Conservation (phyloP, 2,888 invertebrate species). For the Pandemis cinnamomeana region DNA sequence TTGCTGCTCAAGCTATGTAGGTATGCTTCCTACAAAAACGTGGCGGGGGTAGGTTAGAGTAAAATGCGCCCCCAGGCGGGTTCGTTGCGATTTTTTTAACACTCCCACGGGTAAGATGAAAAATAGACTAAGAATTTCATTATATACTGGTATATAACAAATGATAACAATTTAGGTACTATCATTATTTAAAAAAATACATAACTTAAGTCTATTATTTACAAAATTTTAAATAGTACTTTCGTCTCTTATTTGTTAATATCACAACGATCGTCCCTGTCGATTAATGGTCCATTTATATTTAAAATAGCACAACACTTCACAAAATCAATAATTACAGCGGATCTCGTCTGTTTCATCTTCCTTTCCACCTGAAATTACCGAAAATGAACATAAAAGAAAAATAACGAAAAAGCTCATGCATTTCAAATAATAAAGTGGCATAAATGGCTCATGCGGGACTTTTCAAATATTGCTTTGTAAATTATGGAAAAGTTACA, state of each 20-base stretch:
- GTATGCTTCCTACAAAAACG: not conserved
- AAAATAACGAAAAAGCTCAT: slow-evolving; percentile 49
- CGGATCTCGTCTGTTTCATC: slow-evolving; percentile 78
- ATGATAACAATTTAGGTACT: slow-evolving; percentile 67
- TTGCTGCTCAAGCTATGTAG: too few relatives aligned
- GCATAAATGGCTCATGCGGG: slow-evolving; percentile 48
- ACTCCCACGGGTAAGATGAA: not conserved
- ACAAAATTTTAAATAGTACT: slow-evolving; percentile 64
- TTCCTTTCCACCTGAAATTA: slow-evolving; percentile 81
- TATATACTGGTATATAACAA: slow-evolving; percentile 63
- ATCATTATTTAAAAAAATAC: slow-evolving; percentile 67
- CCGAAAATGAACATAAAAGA: slow-evolving; percentile 74
- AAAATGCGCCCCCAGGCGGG: not conserved
- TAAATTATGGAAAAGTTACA: not conserved
- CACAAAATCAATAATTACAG: slow-evolving; percentile 75
- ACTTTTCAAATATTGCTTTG: slow-evolving; percentile 32
- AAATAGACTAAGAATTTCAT: slow-evolving; percentile 29
- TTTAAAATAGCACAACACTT: slow-evolving; percentile 63
- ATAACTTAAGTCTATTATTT: slow-evolving; percentile 76
- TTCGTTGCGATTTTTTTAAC: not conserved
- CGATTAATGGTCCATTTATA: slow-evolving; percentile 60
- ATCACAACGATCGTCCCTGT: slow-evolving; percentile 82
- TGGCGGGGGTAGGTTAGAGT: not conserved
- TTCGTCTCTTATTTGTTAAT: slow-evolving; percentile 76
- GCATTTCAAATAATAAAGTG: slow-evolving; percentile 49